These are phyloP conservation scores for Penaeus japonicus DNA, from an alignment of 1,140 invertebrate genomes.

Conservation along the genomic window DNA sequence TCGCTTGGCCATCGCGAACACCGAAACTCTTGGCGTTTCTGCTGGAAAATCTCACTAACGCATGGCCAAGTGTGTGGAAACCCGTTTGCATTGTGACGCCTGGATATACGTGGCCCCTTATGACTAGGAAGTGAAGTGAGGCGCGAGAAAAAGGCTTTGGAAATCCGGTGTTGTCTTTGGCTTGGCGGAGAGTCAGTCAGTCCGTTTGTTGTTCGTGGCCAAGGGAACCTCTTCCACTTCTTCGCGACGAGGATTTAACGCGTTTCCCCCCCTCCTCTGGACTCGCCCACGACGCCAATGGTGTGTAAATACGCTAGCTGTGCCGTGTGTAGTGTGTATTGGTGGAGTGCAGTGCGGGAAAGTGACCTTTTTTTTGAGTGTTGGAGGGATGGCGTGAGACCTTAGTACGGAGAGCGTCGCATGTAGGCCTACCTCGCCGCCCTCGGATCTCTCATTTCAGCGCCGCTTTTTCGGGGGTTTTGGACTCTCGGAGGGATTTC, in stretches of 20 bases:
- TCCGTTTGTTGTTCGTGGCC: not conserved
- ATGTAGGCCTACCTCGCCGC: no score
- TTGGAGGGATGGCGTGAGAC: no score
- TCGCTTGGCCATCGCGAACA: constrained; percentile 27
- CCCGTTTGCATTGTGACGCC: not conserved
- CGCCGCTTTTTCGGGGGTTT: no score
- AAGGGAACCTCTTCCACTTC: not conserved
- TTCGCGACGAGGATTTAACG: constrained; percentile 1
- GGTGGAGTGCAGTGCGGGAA: not conserved
- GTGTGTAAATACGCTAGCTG: constrained; percentile 23
- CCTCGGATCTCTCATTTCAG: no score
- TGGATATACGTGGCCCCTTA: not conserved
- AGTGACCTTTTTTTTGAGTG: not conserved
- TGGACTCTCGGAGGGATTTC: no score
- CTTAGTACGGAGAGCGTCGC: no score
- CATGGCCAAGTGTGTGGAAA: constrained; percentile 24
- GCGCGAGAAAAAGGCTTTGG: constrained; percentile 4
- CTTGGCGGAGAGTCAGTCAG: not conserved
- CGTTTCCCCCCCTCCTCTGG: constrained; percentile 9
- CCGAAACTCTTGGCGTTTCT: constrained; percentile 14
- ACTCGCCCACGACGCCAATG: constrained; percentile 42
- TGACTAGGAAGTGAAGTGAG: constrained; percentile 6
- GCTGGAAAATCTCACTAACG: constrained; percentile 9
- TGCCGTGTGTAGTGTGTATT: not conserved
- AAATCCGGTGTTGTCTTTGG: not conserved